Evolutionary conservation across 1,140 invertebrate genomes (phyloP).

Genomic region (Lepidurus arcticus): DNA sequence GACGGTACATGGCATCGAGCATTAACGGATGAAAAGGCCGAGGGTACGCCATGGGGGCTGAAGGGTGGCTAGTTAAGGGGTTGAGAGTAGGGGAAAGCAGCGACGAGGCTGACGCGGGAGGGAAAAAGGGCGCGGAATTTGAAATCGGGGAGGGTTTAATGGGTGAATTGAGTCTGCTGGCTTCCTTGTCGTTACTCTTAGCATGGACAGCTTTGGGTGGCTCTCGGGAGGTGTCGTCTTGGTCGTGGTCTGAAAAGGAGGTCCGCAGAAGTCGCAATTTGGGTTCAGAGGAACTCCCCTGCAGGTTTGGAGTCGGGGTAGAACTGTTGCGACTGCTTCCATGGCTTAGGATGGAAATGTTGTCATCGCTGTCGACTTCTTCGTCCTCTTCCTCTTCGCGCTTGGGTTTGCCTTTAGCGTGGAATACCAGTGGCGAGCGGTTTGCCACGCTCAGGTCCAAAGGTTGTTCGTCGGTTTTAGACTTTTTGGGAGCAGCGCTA

Average conservation of each 20-base stretch:
- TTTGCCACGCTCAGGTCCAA: slow-evolving; percentile 21
- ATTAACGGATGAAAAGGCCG: slow-evolving; percentile 69
- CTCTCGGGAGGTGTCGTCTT: background rate
- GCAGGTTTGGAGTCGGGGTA: slow-evolving; percentile 37
- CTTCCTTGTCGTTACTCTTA: background rate
- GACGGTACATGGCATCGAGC: slow-evolving; percentile 63
- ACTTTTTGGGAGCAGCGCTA: slow-evolving; percentile 18
- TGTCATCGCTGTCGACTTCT: slow-evolving; percentile 36
- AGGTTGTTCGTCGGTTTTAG: slow-evolving; percentile 23
- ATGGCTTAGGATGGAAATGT: background rate
- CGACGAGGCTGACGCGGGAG: slow-evolving; percentile 48
- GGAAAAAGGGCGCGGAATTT: slow-evolving; percentile 23
- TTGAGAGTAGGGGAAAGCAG: slow-evolving; percentile 69
- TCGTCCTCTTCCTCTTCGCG: slow-evolving; percentile 38
- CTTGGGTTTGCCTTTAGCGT: slow-evolving; percentile 17
- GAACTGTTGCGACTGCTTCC: slow-evolving; percentile 16
- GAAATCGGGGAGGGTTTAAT: slow-evolving; percentile 37
- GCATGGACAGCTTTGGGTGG: background rate
- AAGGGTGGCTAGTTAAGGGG: slow-evolving; percentile 45
- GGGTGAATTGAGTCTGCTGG: slow-evolving; percentile 30
- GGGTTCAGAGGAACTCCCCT: background rate
- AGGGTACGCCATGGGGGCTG: slow-evolving; percentile 62
- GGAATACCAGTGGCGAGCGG: slow-evolving; percentile 37
- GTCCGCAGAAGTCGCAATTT: background rate
- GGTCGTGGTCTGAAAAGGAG: background rate